Conservation (phyloP, 2,797 vertebrate species). For the Ambastaia sidthimunki region DNA sequence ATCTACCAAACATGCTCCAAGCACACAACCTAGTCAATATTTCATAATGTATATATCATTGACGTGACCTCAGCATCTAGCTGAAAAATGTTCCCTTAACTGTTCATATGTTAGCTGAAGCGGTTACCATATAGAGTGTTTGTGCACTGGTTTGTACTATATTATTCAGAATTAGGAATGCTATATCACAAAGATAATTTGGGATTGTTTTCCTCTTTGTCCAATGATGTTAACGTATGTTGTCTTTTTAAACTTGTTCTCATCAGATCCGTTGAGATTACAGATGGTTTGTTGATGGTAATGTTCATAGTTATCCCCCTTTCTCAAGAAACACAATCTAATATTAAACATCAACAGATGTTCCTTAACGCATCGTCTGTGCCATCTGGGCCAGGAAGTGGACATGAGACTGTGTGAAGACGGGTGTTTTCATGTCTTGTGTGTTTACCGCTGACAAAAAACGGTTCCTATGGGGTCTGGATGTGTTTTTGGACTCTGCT, state of each 20-base stretch:
- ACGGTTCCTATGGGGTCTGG: constrained; percentile 71
- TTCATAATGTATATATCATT: constrained; percentile 13
- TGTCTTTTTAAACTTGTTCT: not conserved
- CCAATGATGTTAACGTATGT: not conserved
- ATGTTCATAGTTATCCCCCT: not conserved
- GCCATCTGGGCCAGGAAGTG: constrained; percentile 11
- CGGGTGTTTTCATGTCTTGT: constrained; percentile 17
- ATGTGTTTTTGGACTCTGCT: constrained; percentile 72
- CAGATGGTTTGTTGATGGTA: not conserved
- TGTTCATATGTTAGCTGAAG: not conserved
- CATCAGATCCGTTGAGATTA: not conserved
- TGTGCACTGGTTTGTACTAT: not conserved
- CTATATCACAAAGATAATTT: not conserved
- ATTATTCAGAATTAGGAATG: not conserved
- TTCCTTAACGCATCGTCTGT: not conserved
- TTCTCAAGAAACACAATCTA: constrained; percentile 14
- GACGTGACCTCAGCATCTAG: constrained; percentile 4
- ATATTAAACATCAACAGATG: constrained; percentile 23
- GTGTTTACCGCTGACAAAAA: constrained; percentile 73
- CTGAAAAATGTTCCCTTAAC: not conserved
- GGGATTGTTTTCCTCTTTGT: not conserved
- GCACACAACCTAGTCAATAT: constrained; percentile 17
- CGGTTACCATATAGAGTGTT: not conserved
- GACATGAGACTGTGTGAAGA: constrained; percentile 10
- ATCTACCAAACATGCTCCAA: not conserved